phyloP scores from a whole-genome alignment of 2,888 invertebrate species.

The Clusia tigrina region DNA sequence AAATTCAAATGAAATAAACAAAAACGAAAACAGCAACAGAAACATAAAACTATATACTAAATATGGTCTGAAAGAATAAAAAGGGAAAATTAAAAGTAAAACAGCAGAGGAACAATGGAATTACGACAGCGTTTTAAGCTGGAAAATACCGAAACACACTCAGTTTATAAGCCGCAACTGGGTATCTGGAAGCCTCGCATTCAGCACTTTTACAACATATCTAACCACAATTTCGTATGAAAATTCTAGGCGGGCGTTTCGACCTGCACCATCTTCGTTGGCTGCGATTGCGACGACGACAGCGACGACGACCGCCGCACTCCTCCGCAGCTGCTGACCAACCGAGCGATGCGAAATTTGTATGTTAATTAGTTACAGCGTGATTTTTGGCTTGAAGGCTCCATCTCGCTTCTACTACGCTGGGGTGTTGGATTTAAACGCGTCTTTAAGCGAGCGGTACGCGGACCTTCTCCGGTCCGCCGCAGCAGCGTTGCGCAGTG shows the following conservation, averaged over 20 bases:
- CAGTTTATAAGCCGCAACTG: too few species aligned
- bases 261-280: neutral
- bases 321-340: slow-evolving; percentile 40
- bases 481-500: neutral
- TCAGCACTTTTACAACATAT: slow-evolving; percentile 54
- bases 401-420: slow-evolving; percentile 11
- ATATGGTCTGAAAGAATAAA: too few species aligned
- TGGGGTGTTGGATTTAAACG: neutral
- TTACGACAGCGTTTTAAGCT: slow-evolving; percentile 29
- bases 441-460: slow-evolving; percentile 6
- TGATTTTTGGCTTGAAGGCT: slow-evolving; percentile 53
- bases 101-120: slow-evolving; percentile 19
- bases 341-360: slow-evolving; percentile 30
- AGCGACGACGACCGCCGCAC: slow-evolving; percentile 36
- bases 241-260: neutral
- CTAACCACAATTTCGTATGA: slow-evolving; percentile 42
- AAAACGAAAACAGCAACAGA: slow-evolving; percentile 14
- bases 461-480: too few species aligned
- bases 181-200: slow-evolving; percentile 41
- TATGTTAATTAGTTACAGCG: slow-evolving; percentile 54
- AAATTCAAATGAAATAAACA: slow-evolving; percentile 53
- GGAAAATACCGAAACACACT: slow-evolving; percentile 46
- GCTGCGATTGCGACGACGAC: slow-evolving; percentile 24
- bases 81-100: slow-evolving; percentile 11
- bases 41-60: slow-evolving; percentile 9